These are phyloP conservation scores for Parauchenoglanis punctatus DNA, from an alignment of 2,797 vertebrate species.

Conservation along the genomic window DNA sequence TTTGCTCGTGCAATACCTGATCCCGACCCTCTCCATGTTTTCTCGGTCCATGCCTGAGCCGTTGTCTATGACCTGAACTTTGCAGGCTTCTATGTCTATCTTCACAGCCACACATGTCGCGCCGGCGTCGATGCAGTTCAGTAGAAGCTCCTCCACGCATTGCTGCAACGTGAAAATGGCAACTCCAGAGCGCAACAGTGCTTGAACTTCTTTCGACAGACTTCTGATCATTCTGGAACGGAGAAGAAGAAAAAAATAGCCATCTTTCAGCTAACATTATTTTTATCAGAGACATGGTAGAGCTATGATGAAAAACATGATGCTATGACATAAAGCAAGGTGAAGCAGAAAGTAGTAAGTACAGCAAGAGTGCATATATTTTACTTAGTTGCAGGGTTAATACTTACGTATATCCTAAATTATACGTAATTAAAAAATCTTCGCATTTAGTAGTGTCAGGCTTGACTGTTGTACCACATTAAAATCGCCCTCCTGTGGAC, in stretches of 20 bases:
- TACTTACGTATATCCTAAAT: neutral
- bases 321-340: neutral
- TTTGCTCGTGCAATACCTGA: slow-evolving; percentile 89
- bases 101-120: slow-evolving; percentile 88
- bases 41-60: slow-evolving; percentile 83
- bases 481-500: neutral
- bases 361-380: neutral
- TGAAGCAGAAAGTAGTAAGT: neutral
- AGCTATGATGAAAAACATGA: neutral
- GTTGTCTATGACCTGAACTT: slow-evolving; percentile 92
- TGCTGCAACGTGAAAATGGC: slow-evolving; percentile 85
- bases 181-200: slow-evolving; percentile 86
- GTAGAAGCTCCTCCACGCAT: slow-evolving; percentile 90
- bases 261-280: neutral
- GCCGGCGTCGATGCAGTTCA: slow-evolving; percentile 91
- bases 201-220: slow-evolving; percentile 82
- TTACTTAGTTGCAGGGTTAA: neutral
- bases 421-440: neutral
- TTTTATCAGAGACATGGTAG: neutral
- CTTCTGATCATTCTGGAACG: slow-evolving; percentile 82
- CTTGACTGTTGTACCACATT: neutral
- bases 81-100: slow-evolving; percentile 87
- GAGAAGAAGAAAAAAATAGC: neutral
- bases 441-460: neutral
- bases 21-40: slow-evolving; percentile 81